Conservation (phyloP, 2,888 invertebrate species). For the Candidula unifasciata region DNA sequence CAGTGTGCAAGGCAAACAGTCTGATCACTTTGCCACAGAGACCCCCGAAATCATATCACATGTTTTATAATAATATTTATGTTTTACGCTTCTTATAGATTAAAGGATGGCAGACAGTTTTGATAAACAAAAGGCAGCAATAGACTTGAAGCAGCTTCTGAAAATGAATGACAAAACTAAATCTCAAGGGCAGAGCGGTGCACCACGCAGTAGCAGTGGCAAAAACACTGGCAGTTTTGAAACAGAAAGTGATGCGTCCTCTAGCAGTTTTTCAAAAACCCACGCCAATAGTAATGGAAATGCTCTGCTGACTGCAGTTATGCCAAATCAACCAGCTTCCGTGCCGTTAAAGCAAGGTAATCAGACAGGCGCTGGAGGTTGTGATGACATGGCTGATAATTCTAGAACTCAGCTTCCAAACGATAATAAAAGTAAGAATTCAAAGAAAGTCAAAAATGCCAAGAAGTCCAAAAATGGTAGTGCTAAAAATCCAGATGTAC, state of each 20-base stretch:
- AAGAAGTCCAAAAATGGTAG: not conserved
- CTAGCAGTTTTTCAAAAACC: not conserved
- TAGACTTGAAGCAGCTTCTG: slow-evolving; percentile 35
- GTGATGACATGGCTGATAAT: not conserved
- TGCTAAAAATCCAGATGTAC: not conserved
- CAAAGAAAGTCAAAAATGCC: not conserved
- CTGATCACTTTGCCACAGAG: too few relatives aligned
- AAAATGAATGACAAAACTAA: slow-evolving; percentile 9
- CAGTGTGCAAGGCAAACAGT: too few relatives aligned
- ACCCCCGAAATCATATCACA: too few relatives aligned
- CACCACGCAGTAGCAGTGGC: not conserved
- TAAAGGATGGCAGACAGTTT: slow-evolving; percentile 35
- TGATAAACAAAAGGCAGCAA: slow-evolving; percentile 1
- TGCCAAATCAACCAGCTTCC: not conserved
- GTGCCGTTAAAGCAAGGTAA: not conserved
- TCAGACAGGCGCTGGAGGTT: not conserved
- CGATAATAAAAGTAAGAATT: not conserved
- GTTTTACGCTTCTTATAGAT: too few relatives aligned
- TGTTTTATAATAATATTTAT: too few relatives aligned
- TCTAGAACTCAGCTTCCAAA: not conserved
- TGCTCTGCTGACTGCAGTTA: not conserved
- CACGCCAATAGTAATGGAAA: slow-evolving; percentile 38
- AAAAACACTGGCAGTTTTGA: not conserved
- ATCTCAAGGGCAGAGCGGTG: not conserved
- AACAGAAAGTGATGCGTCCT: not conserved